Conservation (phyloP, 2,888 invertebrate species). For the Baronia brevicornis region DNA sequence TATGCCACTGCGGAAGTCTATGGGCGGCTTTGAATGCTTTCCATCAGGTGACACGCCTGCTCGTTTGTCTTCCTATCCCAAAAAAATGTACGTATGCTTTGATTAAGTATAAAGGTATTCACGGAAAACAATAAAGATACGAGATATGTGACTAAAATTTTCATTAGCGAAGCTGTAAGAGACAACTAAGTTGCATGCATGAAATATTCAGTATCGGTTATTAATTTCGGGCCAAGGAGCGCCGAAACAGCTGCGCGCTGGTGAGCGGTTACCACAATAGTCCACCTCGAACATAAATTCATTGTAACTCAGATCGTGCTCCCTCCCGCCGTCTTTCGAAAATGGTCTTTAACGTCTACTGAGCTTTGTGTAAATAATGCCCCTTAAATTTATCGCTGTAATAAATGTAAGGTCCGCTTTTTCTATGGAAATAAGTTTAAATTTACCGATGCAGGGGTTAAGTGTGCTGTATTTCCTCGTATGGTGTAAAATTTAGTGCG, state of each 20-base stretch:
- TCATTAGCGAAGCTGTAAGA: no score
- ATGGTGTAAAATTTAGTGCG: constrained; percentile 2
- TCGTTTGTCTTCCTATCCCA: no score
- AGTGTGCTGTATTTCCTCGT: constrained; percentile 25
- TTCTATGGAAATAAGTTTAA: constrained; percentile 69
- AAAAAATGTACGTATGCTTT: no score
- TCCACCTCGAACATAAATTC: constrained; percentile 58
- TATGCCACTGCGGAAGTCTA: no score
- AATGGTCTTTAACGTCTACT: constrained; percentile 68
- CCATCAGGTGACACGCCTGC: no score
- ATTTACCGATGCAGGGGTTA: constrained; percentile 52
- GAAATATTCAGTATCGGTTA: constrained; percentile 9
- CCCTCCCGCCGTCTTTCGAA: constrained; percentile 54
- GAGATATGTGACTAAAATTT: no score
- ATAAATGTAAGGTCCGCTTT: constrained; percentile 67
- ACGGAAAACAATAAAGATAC: no score
- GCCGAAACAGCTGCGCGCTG: constrained; percentile 8
- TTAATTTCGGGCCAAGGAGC: constrained; percentile 13
- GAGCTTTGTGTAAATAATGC: constrained; percentile 73
- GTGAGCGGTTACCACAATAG: constrained; percentile 28
- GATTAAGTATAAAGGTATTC: no score
- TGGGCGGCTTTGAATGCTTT: no score
- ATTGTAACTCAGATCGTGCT: constrained; percentile 56
- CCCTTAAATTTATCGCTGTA: constrained; percentile 69
- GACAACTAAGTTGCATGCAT: no score